Percentiles rank a stretch among this genome's conserved stretches.
These are phyloP conservation scores for Eumeta japonica DNA, from an alignment of 1,140 invertebrate genomes.

Conservation along the genomic window DNA sequence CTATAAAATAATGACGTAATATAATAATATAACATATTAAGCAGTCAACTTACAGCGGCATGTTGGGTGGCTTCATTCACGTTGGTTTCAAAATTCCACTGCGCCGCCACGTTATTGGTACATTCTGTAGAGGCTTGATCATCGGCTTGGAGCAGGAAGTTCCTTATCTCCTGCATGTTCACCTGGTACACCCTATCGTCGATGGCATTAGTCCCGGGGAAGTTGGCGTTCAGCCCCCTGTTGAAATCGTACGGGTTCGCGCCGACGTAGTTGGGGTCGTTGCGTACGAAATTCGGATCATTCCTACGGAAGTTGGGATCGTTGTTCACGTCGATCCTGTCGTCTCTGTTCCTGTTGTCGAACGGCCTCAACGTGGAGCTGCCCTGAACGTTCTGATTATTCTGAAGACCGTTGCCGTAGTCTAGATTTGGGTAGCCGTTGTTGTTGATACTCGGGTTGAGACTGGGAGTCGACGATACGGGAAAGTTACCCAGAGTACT, in stretches of 20 bases:
- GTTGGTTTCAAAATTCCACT: slow-evolving; percentile 86
- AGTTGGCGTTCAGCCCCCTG: slow-evolving; percentile 26
- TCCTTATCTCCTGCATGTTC: slow-evolving; percentile 38
- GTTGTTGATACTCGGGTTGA: slow-evolving; percentile 47
- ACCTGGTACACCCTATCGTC: slow-evolving; percentile 37
- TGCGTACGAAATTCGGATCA: slow-evolving; percentile 41
- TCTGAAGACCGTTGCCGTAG: slow-evolving; percentile 27
- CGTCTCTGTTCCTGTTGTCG: slow-evolving; percentile 35
- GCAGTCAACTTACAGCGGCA: slow-evolving; percentile 69
- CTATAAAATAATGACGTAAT: too few species aligned
- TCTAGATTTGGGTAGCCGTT: slow-evolving; percentile 43
- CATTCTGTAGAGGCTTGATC: slow-evolving; percentile 73
- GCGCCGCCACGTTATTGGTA: slow-evolving; percentile 77
- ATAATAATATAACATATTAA: too few species aligned
- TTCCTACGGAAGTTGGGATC: slow-evolving; percentile 46
- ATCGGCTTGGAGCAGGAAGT: slow-evolving; percentile 69
- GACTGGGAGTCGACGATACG: slow-evolving; percentile 39
- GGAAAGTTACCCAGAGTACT: slow-evolving; percentile 32
- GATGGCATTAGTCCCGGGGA: slow-evolving; percentile 13
- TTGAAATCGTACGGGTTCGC: slow-evolving; percentile 43
- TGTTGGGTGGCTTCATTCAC: slow-evolving; percentile 79
- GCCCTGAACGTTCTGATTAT: slow-evolving; percentile 7
- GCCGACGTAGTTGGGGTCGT: slow-evolving; percentile 40
- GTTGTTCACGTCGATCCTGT: slow-evolving; percentile 42
- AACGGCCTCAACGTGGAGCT: slow-evolving; percentile 38